Evolutionary conservation across 2,113 vertebrate species (phyloP).

Genomic region (Apodemus speciosus): DNA sequence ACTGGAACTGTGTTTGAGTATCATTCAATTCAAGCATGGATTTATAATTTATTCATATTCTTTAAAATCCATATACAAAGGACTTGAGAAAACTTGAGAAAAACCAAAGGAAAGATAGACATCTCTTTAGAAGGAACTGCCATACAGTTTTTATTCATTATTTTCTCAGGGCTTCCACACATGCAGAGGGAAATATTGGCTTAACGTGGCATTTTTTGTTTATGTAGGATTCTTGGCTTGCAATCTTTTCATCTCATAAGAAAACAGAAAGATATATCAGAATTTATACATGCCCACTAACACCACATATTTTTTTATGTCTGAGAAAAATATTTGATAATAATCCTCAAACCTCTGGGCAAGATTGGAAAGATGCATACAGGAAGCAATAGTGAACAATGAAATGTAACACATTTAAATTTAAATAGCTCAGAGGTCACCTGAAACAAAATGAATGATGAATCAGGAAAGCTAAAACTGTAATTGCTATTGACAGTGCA

Average conservation of each 20-base stretch:
- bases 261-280: neutral
- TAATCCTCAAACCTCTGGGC: neutral
- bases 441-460: neutral
- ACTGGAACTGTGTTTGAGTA: neutral
- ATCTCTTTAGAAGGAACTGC: neutral
- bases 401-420: constrained; percentile 24
- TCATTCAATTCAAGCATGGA: neutral
- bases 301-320: neutral
- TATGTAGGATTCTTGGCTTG: neutral
- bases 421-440: neutral
- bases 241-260: neutral
- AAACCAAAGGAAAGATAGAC: neutral
- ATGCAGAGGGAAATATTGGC: neutral
- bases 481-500: neutral
- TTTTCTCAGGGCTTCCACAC: neutral
- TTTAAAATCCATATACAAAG: neutral
- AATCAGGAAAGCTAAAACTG: neutral
- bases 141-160: neutral
- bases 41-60: constrained; percentile 3
- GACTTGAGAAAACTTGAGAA: neutral
- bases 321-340: constrained; percentile 1
- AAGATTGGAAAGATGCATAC: neutral
- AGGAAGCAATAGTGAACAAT: neutral
- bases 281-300: neutral
- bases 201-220: neutral